A percentile compares a stretch with the other conserved stretches of the same genome.
Conservation (phyloP, 2,113 vertebrate species). For the Oncorhynchus clarkii region DNA sequence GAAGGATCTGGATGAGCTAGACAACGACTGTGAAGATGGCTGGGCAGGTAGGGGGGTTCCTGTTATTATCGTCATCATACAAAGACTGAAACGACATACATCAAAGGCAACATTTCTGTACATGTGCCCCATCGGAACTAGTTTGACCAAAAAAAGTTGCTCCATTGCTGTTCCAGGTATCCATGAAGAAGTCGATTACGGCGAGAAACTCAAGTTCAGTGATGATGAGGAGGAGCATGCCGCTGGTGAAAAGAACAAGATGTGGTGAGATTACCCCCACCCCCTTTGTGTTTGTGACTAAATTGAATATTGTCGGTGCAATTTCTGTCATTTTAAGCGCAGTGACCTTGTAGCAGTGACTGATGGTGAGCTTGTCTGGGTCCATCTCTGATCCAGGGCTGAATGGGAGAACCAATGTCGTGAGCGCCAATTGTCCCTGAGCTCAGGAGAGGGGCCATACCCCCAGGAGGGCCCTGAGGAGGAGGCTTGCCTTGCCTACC, state of each 20-base stretch:
- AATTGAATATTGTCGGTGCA: neutral
- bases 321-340: neutral
- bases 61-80: neutral
- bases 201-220: slow-evolving; percentile 95
- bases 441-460: slow-evolving; percentile 82
- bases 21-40: slow-evolving; percentile 92
- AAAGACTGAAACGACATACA: neutral
- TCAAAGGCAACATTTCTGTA: too few relatives aligned
- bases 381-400: slow-evolving; percentile 68
- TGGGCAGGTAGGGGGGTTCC: slow-evolving; percentile 85
- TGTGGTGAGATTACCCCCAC: slow-evolving; percentile 76
- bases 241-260: slow-evolving; percentile 76
- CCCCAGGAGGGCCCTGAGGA: slow-evolving; percentile 78
- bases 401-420: slow-evolving; percentile 83
- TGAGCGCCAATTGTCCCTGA: slow-evolving; percentile 80
- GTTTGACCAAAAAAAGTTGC: neutral
- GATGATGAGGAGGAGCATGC: slow-evolving; percentile 92
- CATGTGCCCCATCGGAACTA: neutral
- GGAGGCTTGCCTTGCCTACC: slow-evolving; percentile 73
- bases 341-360: neutral
- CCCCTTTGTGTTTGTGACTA: neutral
- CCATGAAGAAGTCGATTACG: slow-evolving; percentile 97
- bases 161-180: slow-evolving; percentile 76
- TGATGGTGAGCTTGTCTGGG: neutral
- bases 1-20: slow-evolving; percentile 93